Percentiles rank a stretch among this genome's conserved stretches.
phyloP scores from a whole-genome alignment of 1,140 invertebrate species.

The Trichogramma pretiosum region DNA sequence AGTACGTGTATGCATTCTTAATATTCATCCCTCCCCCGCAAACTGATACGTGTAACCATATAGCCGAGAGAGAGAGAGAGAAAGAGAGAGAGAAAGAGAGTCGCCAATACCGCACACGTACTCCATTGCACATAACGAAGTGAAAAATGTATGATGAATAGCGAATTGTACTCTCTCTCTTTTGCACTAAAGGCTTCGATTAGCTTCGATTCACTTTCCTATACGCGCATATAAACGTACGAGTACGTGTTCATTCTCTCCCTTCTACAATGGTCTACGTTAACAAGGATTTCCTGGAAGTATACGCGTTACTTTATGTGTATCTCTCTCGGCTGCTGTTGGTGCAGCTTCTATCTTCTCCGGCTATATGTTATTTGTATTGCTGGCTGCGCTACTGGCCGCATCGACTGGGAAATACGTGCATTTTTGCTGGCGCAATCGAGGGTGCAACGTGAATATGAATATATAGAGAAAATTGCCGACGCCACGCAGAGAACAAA shows the following conservation, averaged over 20 bases:
- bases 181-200: conserved; percentile 7
- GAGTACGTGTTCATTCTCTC: conserved; percentile 20
- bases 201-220: conserved; percentile 19
- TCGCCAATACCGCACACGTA: conserved; percentile 3
- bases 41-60: no score
- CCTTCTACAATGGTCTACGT: conserved; percentile 18
- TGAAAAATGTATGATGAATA: conserved; percentile 21
- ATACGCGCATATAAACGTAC: no score
- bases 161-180: conserved; percentile 15
- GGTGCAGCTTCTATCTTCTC: no score
- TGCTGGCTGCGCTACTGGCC: background rate
- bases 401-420: no score
- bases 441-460: background rate
- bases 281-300: conserved; percentile 22
- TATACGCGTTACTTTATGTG: conserved; percentile 1
- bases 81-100: background rate
- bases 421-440: conserved; percentile 5
- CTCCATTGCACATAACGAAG: no score
- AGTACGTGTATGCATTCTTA: no score
- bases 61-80: no score
- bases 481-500: no score
- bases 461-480: conserved; percentile 10
- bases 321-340: background rate
- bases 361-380: no score
- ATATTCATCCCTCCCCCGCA: conserved; percentile 1